phyloP scores from a whole-genome alignment of 92 coral and sea anemone species.

The Phenganax stokvisi region DNA sequence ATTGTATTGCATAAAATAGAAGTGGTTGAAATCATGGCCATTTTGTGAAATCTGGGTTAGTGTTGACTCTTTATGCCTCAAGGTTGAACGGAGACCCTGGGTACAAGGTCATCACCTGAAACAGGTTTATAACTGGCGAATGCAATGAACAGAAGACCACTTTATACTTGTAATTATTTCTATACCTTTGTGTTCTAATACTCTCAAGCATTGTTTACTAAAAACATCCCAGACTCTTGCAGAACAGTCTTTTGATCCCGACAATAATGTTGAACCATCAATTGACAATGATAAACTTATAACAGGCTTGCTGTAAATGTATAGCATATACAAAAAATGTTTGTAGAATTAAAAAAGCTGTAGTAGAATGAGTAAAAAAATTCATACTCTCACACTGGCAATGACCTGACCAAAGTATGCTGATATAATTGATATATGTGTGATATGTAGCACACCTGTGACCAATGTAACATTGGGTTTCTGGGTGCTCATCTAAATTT shows the following conservation, averaged over 20 bases:
- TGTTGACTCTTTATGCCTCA: too few relatives aligned
- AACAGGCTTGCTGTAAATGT: constrained; percentile 59
- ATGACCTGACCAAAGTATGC: not conserved
- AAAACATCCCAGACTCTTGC: constrained; percentile 87
- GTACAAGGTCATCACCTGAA: too few relatives aligned
- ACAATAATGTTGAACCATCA: constrained; percentile 71
- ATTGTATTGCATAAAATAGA: too few relatives aligned
- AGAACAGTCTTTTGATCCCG: constrained; percentile 81
- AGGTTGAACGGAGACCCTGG: too few relatives aligned
- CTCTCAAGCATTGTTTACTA: constrained; percentile 80
- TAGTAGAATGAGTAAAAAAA: not conserved
- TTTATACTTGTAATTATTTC: not conserved
- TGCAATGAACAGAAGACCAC: too few relatives aligned
- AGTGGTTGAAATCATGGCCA: too few relatives aligned
- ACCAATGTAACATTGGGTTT: constrained; percentile 11
- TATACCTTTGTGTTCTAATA: constrained; percentile 77
- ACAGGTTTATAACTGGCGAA: too few relatives aligned
- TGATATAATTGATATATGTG: not conserved
- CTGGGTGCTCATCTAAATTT: constrained; percentile 14
- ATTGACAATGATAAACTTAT: constrained; percentile 68
- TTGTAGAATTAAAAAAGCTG: not conserved
- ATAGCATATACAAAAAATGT: not conserved
- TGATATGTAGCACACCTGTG: constrained; percentile 4
- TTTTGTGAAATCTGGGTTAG: too few relatives aligned
- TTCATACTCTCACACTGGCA: too few relatives aligned